These are phyloP conservation scores for Ceyx melanurus DNA, from an alignment of 2,113 vertebrate genomes.

Conservation along the genomic window DNA sequence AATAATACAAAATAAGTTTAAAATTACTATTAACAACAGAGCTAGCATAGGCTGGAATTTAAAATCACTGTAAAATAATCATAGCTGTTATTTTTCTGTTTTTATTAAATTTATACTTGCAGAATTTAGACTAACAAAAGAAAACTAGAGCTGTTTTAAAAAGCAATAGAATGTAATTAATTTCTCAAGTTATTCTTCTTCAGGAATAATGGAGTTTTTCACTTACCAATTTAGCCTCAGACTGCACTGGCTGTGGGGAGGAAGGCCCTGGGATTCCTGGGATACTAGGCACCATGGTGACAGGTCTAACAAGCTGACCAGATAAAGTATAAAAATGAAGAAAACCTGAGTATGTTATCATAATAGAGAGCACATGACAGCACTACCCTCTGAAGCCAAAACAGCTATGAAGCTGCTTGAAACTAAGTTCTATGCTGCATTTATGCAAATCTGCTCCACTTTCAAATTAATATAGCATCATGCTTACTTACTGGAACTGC, in stretches of 20 bases:
- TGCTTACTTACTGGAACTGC: constrained; percentile 91
- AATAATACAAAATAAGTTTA: not conserved
- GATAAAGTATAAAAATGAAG: constrained; percentile 70
- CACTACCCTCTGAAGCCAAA: constrained; percentile 59
- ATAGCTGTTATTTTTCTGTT: not conserved
- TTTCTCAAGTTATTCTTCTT: constrained; percentile 47
- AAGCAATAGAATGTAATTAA: constrained; percentile 15
- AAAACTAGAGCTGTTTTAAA: constrained; percentile 12
- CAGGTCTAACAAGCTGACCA: constrained; percentile 95
- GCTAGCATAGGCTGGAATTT: not conserved
- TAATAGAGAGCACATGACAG: constrained; percentile 53
- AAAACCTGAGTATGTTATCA: constrained; percentile 51
- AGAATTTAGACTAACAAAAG: constrained; percentile 29
- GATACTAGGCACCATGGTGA: constrained; percentile 98
- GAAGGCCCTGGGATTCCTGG: constrained; percentile 97
- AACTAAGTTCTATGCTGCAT: constrained; percentile 48
- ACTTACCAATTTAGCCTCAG: constrained; percentile 98
- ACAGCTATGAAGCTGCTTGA: constrained; percentile 54
- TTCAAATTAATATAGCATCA: constrained; percentile 69
- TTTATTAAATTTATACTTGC: not conserved
- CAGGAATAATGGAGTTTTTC: constrained; percentile 62
- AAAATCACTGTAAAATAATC: not conserved
- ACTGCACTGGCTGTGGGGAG: constrained; percentile 92
- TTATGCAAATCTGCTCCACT: constrained; percentile 60
- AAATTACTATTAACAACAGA: not conserved